Evolutionary conservation across 2,888 invertebrate genomes (phyloP).

Genomic region (Cyrtodaria siliqua): DNA sequence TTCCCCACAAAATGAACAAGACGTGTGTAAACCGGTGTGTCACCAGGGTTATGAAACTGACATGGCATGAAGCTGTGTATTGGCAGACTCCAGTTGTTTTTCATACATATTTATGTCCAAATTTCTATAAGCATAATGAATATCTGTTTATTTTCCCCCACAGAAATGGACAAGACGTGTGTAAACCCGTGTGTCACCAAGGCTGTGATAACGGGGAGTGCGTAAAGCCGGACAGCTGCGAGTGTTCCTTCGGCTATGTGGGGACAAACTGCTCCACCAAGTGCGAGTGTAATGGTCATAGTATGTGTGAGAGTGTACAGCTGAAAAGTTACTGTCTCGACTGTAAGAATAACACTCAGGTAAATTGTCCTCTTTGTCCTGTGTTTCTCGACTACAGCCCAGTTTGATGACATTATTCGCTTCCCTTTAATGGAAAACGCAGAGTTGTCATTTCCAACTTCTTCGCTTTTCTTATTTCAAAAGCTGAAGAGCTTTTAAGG

Average conservation of each 20-base stretch:
- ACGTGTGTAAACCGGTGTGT: slow-evolving; percentile 85
- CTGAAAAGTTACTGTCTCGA: slow-evolving; percentile 92
- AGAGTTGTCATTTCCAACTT: no score
- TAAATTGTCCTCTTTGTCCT: no score
- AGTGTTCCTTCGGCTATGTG: slow-evolving; percentile 97
- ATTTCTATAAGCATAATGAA: neutral
- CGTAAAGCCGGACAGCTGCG: slow-evolving; percentile 87
- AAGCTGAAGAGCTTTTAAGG: no score
- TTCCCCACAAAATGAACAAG: slow-evolving; percentile 44
- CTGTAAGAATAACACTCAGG: slow-evolving; percentile 97
- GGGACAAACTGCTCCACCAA: slow-evolving; percentile 97
- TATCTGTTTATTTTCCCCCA: neutral
- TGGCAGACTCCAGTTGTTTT: no score
- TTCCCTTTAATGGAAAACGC: no score
- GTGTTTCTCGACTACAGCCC: no score
- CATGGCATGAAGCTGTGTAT: neutral
- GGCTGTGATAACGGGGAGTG: slow-evolving; percentile 85
- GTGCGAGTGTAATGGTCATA: slow-evolving; percentile 97
- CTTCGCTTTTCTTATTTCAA: no score
- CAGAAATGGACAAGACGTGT: slow-evolving; percentile 65
- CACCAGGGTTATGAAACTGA: slow-evolving; percentile 84
- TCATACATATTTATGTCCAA: no score
- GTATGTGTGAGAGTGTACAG: slow-evolving; percentile 93
- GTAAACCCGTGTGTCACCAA: slow-evolving; percentile 85
- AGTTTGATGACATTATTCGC: no score